Base-by-base conservation (phyloP, 2,888 invertebrate species). In the Protonemura montana region DNA sequence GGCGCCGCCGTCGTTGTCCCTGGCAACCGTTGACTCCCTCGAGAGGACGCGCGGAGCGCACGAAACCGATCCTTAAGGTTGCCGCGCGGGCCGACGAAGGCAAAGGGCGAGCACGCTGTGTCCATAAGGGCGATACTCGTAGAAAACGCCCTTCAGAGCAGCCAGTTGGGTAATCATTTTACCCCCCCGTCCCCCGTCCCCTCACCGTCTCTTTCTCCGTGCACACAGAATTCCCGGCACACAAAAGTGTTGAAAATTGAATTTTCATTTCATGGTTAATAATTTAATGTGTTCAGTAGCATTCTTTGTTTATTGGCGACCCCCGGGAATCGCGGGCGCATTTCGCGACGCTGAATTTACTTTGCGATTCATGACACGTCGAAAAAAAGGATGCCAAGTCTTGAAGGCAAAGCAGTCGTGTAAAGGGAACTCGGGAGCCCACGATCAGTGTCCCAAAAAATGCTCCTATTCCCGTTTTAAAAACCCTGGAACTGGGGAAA, bases 1-100 rank as follows among this genome's bases (percentile, higher is more conserved):
- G 25, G 28, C 3, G 85, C 26, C 21, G 77, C 7, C 59, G 85
- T 85, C 83, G 88, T 85, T 84, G 87, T 84, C 81, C 81, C 5
- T 81, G 21, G 81, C 81, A 81, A 28, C 30, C n/a, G 30, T n/a
- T 0, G n/a, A 29, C 81, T 30, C 81, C 81, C 81, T 81, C 7
- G 81, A 81, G 81, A 81, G 26, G 78, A 59, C 13, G 21, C 13
- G 59, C 28, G 78, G 25, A 28, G 3, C 78, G 13, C 81, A n/a
- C 29, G 81, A 81, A 30, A 81, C 81, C 30, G 81, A 81, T 81
- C 81, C 30, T 81, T 81, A 81, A 6, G n/a, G 81, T 6, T 30
- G 21, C 3, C 5, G 27, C 13, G 6, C 7, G 5, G 78, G 7
- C n/a, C 29, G 30, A 27, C 30, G 28, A 0, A 6, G 10, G 30